Evolutionary conservation across 2,888 invertebrate species (phyloP).

Genomic region (Hemistola chrysoprasaria): DNA sequence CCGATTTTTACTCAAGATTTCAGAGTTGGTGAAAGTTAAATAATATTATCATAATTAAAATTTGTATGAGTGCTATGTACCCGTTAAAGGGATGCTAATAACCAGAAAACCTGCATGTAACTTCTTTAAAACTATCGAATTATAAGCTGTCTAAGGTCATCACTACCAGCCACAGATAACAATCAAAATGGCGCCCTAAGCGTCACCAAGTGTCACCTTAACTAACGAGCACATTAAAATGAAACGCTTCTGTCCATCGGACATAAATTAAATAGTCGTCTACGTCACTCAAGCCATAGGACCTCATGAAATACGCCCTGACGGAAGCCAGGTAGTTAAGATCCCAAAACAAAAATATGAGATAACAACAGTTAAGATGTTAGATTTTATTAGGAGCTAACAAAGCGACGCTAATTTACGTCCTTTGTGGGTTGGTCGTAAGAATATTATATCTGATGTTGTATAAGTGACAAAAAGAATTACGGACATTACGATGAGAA

Average conservation of each 20-base stretch:
- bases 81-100: no score
- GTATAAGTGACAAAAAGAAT: slow-evolving; percentile 6
- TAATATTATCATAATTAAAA: no score
- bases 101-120: no score
- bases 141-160: slow-evolving; percentile 31
- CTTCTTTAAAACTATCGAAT: no score
- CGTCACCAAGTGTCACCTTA: slow-evolving; percentile 71
- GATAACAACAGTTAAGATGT: slow-evolving; percentile 78
- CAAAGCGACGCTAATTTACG: slow-evolving; percentile 75
- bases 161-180: slow-evolving; percentile 50
- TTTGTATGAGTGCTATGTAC: no score
- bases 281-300: slow-evolving; percentile 72
- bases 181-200: slow-evolving; percentile 74
- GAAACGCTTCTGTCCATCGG: slow-evolving; percentile 64
- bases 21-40: no score
- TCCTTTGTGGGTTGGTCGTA: slow-evolving; percentile 54
- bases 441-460: slow-evolving; percentile 12
- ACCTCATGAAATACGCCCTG: slow-evolving; percentile 59
- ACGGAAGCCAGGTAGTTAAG: slow-evolving; percentile 81
- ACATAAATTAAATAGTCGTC: slow-evolving; percentile 78
- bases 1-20: no score
- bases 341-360: slow-evolving; percentile 72
- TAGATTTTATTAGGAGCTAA: slow-evolving; percentile 74
- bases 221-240: slow-evolving; percentile 75
- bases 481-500: no score